phyloP scores from a whole-genome alignment of 2,797 vertebrate species.

The Eremophila alpestris region DNA sequence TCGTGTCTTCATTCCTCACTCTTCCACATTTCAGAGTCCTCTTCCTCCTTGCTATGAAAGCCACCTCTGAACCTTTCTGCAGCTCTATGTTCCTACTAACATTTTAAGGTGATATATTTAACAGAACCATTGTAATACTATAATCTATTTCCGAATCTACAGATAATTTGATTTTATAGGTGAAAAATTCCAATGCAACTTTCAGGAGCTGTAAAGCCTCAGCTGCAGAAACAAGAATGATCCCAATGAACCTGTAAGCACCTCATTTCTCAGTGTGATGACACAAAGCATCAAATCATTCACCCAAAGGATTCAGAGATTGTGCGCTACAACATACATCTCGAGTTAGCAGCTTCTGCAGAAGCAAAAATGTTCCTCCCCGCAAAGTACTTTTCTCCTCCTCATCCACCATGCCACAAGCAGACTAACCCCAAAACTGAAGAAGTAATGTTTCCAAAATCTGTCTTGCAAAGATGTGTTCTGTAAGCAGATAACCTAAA shows the following conservation, averaged over 20 bases:
- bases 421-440: not conserved
- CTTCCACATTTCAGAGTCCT: not conserved
- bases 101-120: not conserved
- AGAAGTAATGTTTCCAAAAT: not conserved
- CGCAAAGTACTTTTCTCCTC: not conserved
- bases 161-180: not conserved
- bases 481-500: not conserved
- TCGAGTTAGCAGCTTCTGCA: not conserved
- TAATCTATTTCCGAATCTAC: not conserved
- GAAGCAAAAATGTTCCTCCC: not conserved
- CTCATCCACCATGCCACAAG: not conserved
- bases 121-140: not conserved
- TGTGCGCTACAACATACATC: not conserved
- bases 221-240: not conserved
- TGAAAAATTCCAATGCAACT: not conserved
- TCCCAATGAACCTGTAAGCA: not conserved
- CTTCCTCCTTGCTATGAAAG: not conserved
- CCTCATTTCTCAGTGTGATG: not conserved
- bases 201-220: not conserved
- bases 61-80: not conserved
- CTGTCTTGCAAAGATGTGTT: not conserved
- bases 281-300: not conserved
- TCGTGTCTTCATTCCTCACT: not conserved
- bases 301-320: not conserved
- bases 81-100: not conserved